These are phyloP conservation scores for Holotrichia oblita DNA, from an alignment of 1,140 invertebrate genomes.

Conservation along the genomic window DNA sequence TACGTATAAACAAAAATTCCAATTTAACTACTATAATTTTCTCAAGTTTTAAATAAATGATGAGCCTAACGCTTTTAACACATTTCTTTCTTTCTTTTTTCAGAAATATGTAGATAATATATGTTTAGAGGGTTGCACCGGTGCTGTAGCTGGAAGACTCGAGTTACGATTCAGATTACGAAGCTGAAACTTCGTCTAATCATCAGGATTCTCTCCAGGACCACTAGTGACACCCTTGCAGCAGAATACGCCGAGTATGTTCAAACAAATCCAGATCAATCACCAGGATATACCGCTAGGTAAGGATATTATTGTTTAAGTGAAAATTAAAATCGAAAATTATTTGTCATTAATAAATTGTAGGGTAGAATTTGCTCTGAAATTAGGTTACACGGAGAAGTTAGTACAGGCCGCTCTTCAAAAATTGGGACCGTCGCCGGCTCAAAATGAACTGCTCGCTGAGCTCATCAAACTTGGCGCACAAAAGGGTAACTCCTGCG, in stretches of 20 bases:
- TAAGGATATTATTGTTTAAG: slow-evolving; percentile 42
- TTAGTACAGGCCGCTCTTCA: slow-evolving; percentile 84
- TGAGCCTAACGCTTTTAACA: no score
- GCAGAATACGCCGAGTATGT: slow-evolving; percentile 88
- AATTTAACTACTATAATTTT: not conserved
- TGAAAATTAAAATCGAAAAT: not conserved
- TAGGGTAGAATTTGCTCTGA: slow-evolving; percentile 82
- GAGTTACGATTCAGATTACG: slow-evolving; percentile 88
- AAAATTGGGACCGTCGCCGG: slow-evolving; percentile 83
- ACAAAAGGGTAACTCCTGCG: slow-evolving; percentile 58
- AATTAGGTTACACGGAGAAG: slow-evolving; percentile 90
- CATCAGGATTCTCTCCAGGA: slow-evolving; percentile 83
- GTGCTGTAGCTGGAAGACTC: slow-evolving; percentile 78
- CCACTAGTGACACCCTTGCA: slow-evolving; percentile 82
- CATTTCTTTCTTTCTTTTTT: slow-evolving; percentile 51
- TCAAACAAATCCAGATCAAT: slow-evolving; percentile 61
- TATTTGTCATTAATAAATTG: slow-evolving; percentile 6
- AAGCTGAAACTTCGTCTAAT: slow-evolving; percentile 67
- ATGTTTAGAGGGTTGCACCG: slow-evolving; percentile 61
- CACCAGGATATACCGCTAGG: slow-evolving; percentile 56
- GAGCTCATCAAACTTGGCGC: slow-evolving; percentile 81
- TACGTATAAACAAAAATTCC: not conserved
- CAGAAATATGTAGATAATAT: slow-evolving; percentile 69
- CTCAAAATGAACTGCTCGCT: slow-evolving; percentile 87
- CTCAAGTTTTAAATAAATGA: no score